Evolutionary conservation across 2,888 invertebrate genomes (phyloP), one percentile per base, ranked within the genome.

Genomic region (Standfussiana lucernea): DNA sequence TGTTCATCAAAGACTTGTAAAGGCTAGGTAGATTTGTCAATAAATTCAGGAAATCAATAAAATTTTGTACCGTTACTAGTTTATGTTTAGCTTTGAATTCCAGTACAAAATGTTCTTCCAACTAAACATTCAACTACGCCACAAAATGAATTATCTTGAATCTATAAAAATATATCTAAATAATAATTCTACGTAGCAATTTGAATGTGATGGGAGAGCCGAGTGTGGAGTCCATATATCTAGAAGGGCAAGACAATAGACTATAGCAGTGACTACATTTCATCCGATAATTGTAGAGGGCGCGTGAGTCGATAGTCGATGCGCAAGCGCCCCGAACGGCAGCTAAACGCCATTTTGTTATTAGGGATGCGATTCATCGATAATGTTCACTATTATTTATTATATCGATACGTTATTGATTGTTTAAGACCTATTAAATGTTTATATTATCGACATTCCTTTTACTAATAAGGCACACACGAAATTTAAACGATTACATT

Each of bases 271-370:
- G 91, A 90, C 92, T 91, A 94, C 93, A 94, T 93, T 94, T 94
- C 93, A 94, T 93, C 90, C 90, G 89, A 91, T 95, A 94, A 95
- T 95, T 94, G 94, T 91, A 92, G 92, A 92, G 93, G 91, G 90
- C 92, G 89, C 91, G 90, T 89, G 89, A 89, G 89, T 85, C 86
- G 90, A 86, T 90, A 88, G 90, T 89, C 91, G 90, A 92, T 91
- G 91, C 91, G 91, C 93, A 89, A 89, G 90, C 90, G 91, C 90
- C 90, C 90, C 91, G 88, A 89, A 93, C 93, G 91, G 94, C 93
- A 94, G 94, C 93, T 93, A 93, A 94, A 94, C 93, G 93, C 92
- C 92, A 92, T 93, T 94, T 93, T 93, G 91, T 91, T 88, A 80
- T 86, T 91, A 93, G 88, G 88, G 88, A 85, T 86, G 88, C 80